phyloP scores from a whole-genome alignment of 2,113 vertebrate genomes.

The Neolamprologus ventralis region DNA sequence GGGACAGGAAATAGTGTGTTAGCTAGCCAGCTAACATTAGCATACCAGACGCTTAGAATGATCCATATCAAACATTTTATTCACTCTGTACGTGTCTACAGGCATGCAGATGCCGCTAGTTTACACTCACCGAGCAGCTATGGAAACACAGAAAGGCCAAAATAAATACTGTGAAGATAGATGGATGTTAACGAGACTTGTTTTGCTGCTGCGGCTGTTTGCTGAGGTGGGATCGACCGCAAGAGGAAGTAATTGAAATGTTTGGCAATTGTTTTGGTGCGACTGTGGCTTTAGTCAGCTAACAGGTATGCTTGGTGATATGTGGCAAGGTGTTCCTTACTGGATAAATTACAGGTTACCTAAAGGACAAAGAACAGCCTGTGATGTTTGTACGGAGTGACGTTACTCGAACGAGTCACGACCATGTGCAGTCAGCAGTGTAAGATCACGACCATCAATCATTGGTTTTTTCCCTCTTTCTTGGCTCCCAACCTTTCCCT shows the following conservation, averaged over 20 bases:
- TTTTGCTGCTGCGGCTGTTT: not conserved
- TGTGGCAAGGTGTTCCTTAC: not conserved
- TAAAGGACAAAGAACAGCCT: not conserved
- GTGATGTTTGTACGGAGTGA: not conserved
- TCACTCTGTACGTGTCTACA: not conserved
- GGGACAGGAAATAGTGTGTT: conserved; percentile 8
- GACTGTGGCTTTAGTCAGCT: not conserved
- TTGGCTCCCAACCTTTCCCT: not conserved
- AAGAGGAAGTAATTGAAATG: not conserved
- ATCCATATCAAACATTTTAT: not conserved
- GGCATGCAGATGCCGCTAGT: not conserved
- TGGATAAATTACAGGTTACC: not conserved
- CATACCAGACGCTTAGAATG: not conserved
- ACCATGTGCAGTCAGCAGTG: not conserved
- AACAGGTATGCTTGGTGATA: not conserved
- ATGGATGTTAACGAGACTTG: not conserved
- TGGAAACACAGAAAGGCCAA: not conserved
- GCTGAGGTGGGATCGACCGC: not conserved
- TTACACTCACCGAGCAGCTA: not conserved
- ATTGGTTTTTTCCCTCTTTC: not conserved
- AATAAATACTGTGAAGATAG: not conserved
- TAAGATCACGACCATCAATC: not conserved
- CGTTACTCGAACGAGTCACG: not conserved
- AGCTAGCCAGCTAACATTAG: conserved; percentile 12
- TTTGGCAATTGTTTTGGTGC: not conserved